Base-by-base conservation (phyloP, 2,888 invertebrate species). In the Cepaea hortensis region DNA sequence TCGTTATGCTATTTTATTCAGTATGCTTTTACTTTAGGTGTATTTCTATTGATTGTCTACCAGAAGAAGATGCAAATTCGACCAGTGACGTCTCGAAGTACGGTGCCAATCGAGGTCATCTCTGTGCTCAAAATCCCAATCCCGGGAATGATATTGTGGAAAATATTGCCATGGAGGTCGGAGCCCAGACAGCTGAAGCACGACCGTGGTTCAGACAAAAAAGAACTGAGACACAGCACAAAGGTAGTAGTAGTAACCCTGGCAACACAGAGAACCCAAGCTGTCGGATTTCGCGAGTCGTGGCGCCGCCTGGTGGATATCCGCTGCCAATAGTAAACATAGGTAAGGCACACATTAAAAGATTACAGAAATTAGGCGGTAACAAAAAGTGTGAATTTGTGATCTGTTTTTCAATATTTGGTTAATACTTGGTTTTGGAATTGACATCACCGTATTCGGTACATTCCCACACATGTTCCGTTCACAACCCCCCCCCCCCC, bases 281-380 rank as follows among this genome's bases (percentile, higher is more conserved):
- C 65, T 48, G 48, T 61, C 68, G 65, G 72, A 85, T 83, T 15
- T 80, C 81, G 48, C 75, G 85, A 80, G 88, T 86, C 35, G 7
- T 61, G 11, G 73, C 88, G 35, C 88, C 88, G 15, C 86, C 87
- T 48, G 88, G 88, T 15, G 87, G 89, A n/a, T 89, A 85, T 68
- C 90, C 90, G 1, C 70, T 89, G 13, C 90, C 90, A 48, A 89
- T 90, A 50, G 90, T 90, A 3, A 90, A 90, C 77, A 85, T 85
- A 87, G 89, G 90, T 90, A 82, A 9, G 18, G 23, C 61, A 79
- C 35, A 5, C 15, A 35, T 11, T 55, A 9, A 11, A 11, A 55
- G 55, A 9, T 11, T 70, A 23, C 23, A 75, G 35, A 75, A 15
- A 11, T 15, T 23, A 7, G 35, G 75, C 15, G 7, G 55, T 6